Conservation (phyloP, 1,140 invertebrate genomes). For the Pollicipes pollicipes region DNA sequence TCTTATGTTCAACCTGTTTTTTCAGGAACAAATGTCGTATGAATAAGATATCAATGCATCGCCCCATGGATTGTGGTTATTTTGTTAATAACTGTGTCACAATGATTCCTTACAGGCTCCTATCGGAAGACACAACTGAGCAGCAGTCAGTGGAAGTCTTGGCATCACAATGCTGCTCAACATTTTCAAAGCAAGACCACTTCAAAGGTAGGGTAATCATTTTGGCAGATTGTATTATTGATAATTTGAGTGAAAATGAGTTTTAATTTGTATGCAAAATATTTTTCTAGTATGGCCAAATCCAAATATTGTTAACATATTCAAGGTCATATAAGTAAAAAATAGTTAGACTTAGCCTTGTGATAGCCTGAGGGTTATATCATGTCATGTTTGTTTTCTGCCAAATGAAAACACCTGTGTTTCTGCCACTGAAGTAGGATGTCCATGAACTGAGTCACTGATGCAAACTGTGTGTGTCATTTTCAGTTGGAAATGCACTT, state of each 20-base stretch:
- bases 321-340: constrained; percentile 13
- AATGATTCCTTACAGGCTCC: constrained; percentile 31
- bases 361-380: constrained; percentile 6
- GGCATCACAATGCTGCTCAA: constrained; percentile 48
- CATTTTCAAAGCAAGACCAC: constrained; percentile 51
- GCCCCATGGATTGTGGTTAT: too few relatives aligned
- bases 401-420: not conserved
- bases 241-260: constrained; percentile 19
- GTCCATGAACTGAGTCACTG: too few relatives aligned
- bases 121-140: constrained; percentile 45
- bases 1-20: constrained; percentile 8
- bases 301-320: constrained; percentile 5
- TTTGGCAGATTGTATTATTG: constrained; percentile 17
- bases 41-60: constrained; percentile 9
- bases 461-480: too few relatives aligned
- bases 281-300: constrained; percentile 2
- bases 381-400: constrained; percentile 9
- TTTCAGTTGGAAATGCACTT: constrained; percentile 37
- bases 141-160: constrained; percentile 43
- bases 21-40: constrained; percentile 8
- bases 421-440: constrained; percentile 16
- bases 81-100: not conserved
- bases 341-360: not conserved
- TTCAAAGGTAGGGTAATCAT: constrained; percentile 55
- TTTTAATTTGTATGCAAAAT: not conserved